Conservation (phyloP, 2,797 vertebrate species). For the Sebastes hopkinsi region DNA sequence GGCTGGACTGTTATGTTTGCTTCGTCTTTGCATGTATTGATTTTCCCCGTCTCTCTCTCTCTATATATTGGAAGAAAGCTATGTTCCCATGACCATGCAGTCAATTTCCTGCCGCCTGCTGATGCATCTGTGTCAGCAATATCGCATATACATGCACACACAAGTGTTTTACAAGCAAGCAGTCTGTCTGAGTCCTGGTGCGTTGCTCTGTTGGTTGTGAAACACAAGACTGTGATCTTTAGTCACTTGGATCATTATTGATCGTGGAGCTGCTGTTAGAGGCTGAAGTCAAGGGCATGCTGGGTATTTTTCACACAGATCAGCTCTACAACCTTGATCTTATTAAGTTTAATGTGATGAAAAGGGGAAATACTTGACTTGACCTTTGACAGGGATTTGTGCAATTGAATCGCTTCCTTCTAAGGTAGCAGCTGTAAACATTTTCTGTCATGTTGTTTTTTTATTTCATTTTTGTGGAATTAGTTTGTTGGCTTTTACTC, state of each 20-base stretch:
- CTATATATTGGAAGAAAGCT: neutral
- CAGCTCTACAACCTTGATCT: neutral
- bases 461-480: neutral
- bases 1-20: constrained; percentile 11
- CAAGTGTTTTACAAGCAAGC: constrained; percentile 11
- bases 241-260: constrained; percentile 42
- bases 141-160: neutral
- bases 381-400: neutral
- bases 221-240: constrained; percentile 27
- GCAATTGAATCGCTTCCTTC: neutral
- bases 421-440: neutral
- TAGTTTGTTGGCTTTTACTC: neutral
- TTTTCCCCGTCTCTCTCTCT: constrained; percentile 11
- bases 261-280: constrained; percentile 7
- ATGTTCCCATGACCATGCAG: constrained; percentile 15
- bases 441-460: neutral
- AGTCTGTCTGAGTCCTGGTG: neutral
- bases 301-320: neutral
- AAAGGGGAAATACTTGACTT: neutral
- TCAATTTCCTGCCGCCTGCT: constrained; percentile 16
- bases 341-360: neutral
- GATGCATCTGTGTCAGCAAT: constrained; percentile 48
- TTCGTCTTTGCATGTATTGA: constrained; percentile 47
- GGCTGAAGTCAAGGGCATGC: constrained; percentile 7
- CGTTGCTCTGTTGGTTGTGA: constrained; percentile 6